A percentile compares a stretch with the other conserved stretches of the same genome.
Evolutionary conservation across 35 echinoderm and acorn worm genomes (phyloP).

Genomic region (Lytechinus pictus): DNA sequence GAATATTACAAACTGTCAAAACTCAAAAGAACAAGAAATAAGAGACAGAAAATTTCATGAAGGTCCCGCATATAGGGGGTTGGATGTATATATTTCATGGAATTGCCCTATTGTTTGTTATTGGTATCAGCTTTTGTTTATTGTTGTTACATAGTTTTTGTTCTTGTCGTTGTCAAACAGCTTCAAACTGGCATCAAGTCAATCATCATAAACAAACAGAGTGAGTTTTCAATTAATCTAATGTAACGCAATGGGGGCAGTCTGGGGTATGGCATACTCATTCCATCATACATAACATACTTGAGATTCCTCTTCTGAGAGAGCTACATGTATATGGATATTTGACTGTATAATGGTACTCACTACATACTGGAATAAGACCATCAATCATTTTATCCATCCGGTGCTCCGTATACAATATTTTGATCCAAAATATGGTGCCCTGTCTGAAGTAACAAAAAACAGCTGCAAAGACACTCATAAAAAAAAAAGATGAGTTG

Average conservation of each 20-base stretch:
- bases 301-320: background rate
- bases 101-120: too few relatives aligned
- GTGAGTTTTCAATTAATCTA: background rate
- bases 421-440: background rate
- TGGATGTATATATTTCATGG: too few relatives aligned
- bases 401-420: background rate
- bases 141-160: too few relatives aligned
- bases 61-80: too few relatives aligned
- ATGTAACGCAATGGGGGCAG: constrained; percentile 16
- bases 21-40: too few relatives aligned
- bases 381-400: background rate
- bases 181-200: background rate
- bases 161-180: background rate
- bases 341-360: background rate
- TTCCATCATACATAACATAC: background rate
- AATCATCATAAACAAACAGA: background rate
- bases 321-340: background rate
- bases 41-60: too few relatives aligned
- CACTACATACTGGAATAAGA: background rate
- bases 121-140: too few relatives aligned
- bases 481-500: background rate
- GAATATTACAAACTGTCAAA: too few relatives aligned
- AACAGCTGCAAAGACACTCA: background rate
- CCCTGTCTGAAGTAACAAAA: background rate
- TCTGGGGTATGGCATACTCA: background rate